Base-by-base conservation (phyloP, 2,113 vertebrate species). In the Phylloscopus whistleri region DNA sequence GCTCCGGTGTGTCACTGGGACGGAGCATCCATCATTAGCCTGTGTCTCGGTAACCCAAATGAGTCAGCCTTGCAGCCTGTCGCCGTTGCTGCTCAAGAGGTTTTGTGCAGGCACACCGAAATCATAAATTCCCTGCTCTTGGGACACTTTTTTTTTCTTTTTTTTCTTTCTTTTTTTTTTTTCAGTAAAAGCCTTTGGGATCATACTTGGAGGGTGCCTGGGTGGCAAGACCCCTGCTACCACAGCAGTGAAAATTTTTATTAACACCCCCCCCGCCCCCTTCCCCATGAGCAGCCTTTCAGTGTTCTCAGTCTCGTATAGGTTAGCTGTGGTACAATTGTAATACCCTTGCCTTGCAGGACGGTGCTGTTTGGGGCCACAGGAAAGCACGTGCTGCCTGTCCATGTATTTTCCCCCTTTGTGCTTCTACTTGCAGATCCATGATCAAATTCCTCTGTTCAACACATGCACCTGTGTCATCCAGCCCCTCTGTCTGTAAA, bases 221-320 rank as follows among this genome's bases (percentile, higher is more conserved):
- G 1, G 1, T 8, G 49, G 16, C 5, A 2, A 28, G 31, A 76
- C 19, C 16, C 6, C 39, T 11, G n/a, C 30, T 44, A 48, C 55
- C 11, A 1, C 26, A 37, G 43, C 35, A 20, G 37, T 27, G 35
- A 72, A n/a, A 70, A 35, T 17, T 24, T 62, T 7, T 13, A n/a
- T 11, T 24, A 31, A 11, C n/a, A 23, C 2, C 7, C 8, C 10
- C 8, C 26, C 1, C n/a, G n/a, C n/a, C 24, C 12, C 41, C 41
- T 41, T 41, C 3, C 46, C 7, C 48, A 21, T 11, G 6, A 69
- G 37, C n/a, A 41, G 8, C 18, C 0, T 41, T 51, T 46, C 17
- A 4, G 19, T 69, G 6, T 43, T 72, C 19, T 48, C 33, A 19
- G 2, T 31, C 15, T 52, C 8, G 0, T 7, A 3, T 0, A 16